Conservation (phyloP, 2,888 invertebrate species). For the Boloria selene region DNA sequence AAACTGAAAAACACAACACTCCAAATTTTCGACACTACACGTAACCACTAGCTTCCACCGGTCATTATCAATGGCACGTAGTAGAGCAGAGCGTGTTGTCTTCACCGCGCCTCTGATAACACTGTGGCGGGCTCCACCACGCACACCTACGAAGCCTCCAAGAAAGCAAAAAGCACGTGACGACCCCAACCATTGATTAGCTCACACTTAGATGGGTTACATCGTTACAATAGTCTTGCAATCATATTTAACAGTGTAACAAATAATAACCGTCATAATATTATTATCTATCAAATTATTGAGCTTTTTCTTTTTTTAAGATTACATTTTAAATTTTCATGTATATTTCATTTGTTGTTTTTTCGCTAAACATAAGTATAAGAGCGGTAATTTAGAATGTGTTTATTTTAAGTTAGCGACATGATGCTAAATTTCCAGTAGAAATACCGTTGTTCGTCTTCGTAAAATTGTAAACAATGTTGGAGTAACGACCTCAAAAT, state of each 20-base stretch:
- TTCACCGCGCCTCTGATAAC: conserved; percentile 56
- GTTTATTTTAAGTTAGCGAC: neutral
- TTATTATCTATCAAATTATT: too few relatives aligned
- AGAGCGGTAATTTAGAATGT: neutral
- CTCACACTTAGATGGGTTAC: conserved; percentile 13
- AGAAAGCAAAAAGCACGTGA: conserved; percentile 47
- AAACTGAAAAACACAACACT: conserved; percentile 47
- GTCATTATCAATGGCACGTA: conserved; percentile 31
- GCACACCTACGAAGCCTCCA: conserved; percentile 60
- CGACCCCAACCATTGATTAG: conserved; percentile 38
- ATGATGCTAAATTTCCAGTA: neutral
- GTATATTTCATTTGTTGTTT: too few relatives aligned
- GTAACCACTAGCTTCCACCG: conserved; percentile 22
- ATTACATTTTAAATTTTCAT: too few relatives aligned
- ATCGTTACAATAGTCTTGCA: conserved; percentile 2
- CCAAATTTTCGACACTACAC: conserved; percentile 36
- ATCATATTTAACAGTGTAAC: neutral
- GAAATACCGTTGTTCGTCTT: too few relatives aligned
- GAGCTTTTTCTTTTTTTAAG: too few relatives aligned
- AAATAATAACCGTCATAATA: too few relatives aligned
- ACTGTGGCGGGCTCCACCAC: conserved; percentile 53
- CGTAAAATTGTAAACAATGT: too few relatives aligned
- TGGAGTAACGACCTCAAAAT: too few relatives aligned
- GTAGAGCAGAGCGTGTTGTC: conserved; percentile 54
- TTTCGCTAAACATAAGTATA: too few relatives aligned